phyloP scores from a whole-genome alignment of 2,888 invertebrate genomes.

The Pilophorus perplexus region DNA sequence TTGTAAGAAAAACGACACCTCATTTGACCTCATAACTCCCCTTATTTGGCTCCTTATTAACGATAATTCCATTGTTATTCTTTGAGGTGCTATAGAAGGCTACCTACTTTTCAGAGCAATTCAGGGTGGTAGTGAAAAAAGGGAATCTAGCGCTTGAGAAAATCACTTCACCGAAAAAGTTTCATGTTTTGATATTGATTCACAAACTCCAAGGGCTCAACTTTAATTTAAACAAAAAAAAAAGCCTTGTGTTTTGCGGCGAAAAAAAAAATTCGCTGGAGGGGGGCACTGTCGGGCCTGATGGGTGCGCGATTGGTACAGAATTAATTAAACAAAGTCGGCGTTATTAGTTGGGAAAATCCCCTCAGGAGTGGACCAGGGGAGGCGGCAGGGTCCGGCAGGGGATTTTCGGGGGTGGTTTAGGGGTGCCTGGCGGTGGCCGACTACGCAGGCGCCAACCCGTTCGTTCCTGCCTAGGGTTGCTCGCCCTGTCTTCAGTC shows the following conservation, averaged over 20 bases:
- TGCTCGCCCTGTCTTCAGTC: slow-evolving; percentile 33
- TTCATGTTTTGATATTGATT: background rate
- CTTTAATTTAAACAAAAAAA: background rate
- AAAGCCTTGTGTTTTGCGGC: background rate
- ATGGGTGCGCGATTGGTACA: background rate
- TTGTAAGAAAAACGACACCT: too few species aligned
- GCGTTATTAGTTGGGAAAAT: background rate
- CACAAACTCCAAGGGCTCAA: background rate
- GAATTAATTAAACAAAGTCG: slow-evolving; percentile 18
- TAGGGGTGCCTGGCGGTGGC: background rate
- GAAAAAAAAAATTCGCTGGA: too few species aligned
- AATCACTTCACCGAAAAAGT: too few species aligned
- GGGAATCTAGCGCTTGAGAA: too few species aligned
- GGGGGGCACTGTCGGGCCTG: too few species aligned
- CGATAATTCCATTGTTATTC: too few species aligned
- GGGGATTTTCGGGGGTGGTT: background rate
- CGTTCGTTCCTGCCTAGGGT: slow-evolving; percentile 12
- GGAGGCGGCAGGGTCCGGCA: background rate
- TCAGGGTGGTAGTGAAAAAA: too few species aligned
- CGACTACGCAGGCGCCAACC: slow-evolving; percentile 12
- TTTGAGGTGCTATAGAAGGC: too few species aligned
- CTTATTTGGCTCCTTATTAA: too few species aligned
- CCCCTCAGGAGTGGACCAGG: background rate
- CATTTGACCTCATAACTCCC: too few species aligned
- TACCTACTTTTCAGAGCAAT: too few species aligned